Evolutionary conservation across 2,797 vertebrate genomes (phyloP), one percentile per base, ranked within the genome.

Genomic region (Pampus argenteus): DNA sequence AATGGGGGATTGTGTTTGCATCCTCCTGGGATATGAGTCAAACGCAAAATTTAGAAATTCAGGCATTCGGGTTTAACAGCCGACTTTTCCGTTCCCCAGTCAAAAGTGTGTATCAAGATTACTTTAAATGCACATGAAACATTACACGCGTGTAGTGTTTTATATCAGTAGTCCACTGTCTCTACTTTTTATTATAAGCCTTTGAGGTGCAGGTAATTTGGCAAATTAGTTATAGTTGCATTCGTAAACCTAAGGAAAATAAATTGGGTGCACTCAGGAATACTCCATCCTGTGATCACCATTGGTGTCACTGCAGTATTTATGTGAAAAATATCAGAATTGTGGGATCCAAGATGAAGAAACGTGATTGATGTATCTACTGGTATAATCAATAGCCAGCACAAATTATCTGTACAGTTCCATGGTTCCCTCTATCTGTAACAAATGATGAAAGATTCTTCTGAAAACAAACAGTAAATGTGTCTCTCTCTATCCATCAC

Each of bases 301-400:
- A 2, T 56, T 55, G 66, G 72, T 76, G 45, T 76, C 47, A 44
- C 38, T 14, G 25, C 57, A 65, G 40, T 59, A 57, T 86, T 75
- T 64, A 71, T 52, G 60, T 50, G 63, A 63, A 76, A 76, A 50
- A 42, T 34, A 66, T 71, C 50, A 60, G 63, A 79, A 67, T 47
- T 50, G 58, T 58, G 22, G 31, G 66, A 78, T 76, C 57, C 29
- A 23, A 79, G 71, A 76, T 73, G 76, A 70, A 61, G 56, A 71
- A 74, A 79, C 15, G 29, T 86, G 88, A 90, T 76, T 83, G 86
- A 91, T 90, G 81, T 68, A 59, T 80, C 66, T 83, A 78, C 65
- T 74, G 72, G 59, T 76, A 63, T 86, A 89, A 90, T 91, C 90
- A 91, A 91, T 91, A 88, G 78, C 80, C 67, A 71, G 86, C 69